Evolutionary conservation across 2,888 invertebrate species (phyloP).

Genomic region (Malachius bipustulatus): DNA sequence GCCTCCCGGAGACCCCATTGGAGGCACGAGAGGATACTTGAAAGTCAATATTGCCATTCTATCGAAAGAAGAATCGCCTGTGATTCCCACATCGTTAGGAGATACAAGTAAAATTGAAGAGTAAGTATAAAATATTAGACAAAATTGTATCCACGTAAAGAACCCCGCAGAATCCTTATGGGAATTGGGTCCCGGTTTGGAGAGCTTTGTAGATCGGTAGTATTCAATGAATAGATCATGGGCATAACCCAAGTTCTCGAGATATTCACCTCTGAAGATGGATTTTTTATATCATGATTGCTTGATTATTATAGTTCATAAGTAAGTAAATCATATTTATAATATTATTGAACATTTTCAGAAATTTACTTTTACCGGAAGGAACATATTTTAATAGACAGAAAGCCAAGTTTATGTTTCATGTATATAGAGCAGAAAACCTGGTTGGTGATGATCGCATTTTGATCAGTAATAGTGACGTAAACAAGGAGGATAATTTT

Average conservation of each 20-base stretch:
- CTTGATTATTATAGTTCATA: too few species aligned
- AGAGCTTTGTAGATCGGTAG: too few species aligned
- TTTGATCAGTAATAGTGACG: not conserved
- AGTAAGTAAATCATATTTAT: too few species aligned
- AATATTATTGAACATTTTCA: too few species aligned
- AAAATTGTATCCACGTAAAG: constrained; percentile 4
- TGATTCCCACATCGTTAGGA: constrained; percentile 40
- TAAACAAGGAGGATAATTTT: not conserved
- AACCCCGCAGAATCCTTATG: too few species aligned
- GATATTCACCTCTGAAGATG: too few species aligned
- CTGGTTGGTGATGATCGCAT: too few species aligned
- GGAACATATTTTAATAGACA: constrained; percentile 39
- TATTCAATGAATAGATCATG: too few species aligned
- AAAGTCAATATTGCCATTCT: constrained; percentile 71
- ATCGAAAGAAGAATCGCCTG: constrained; percentile 54
- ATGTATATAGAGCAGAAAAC: constrained; percentile 41
- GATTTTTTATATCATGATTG: too few species aligned
- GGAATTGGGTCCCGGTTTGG: too few species aligned
- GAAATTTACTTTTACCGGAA: constrained; percentile 55
- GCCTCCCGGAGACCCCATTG: constrained; percentile 39
- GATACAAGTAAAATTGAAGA: constrained; percentile 63
- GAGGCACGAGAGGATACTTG: constrained; percentile 58
- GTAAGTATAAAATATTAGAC: constrained; percentile 34
- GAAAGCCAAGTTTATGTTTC: constrained; percentile 43
- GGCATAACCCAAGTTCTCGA: too few species aligned